Conservation (phyloP, 2,113 vertebrate species). For the Strix aluco region DNA sequence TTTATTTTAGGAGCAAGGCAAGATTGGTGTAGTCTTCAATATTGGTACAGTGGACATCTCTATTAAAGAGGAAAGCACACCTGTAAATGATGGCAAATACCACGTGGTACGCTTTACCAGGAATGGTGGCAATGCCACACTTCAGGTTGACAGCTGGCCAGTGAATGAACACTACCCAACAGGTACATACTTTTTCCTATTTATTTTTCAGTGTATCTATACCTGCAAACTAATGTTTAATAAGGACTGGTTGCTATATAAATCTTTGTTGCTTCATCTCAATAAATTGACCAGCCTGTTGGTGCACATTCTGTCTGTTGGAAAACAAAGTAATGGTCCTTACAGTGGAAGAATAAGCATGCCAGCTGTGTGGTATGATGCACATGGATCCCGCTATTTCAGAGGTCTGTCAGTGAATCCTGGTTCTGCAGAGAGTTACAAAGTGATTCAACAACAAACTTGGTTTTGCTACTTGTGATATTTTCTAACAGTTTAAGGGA, state of each 20-base stretch:
- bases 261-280: background rate
- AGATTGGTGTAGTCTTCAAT: slow-evolving; percentile 97
- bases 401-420: background rate
- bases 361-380: background rate
- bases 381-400: background rate
- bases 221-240: background rate
- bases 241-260: background rate
- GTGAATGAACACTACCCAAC: slow-evolving; percentile 96
- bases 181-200: slow-evolving; percentile 75
- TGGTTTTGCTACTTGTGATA: slow-evolving; percentile 66
- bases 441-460: background rate
- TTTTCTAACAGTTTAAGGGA: background rate
- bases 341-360: background rate
- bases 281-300: background rate
- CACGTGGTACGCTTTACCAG: slow-evolving; percentile 97
- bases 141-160: slow-evolving; percentile 97
- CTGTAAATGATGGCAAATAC: slow-evolving; percentile 97
- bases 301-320: background rate
- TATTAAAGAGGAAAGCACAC: slow-evolving; percentile 90
- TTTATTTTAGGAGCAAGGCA: slow-evolving; percentile 90
- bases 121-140: slow-evolving; percentile 94
- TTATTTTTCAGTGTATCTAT: background rate
- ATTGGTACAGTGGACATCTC: slow-evolving; percentile 94
- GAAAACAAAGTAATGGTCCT: background rate
- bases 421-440: background rate